phyloP scores from a whole-genome alignment of 2,888 invertebrate genomes.

The Gnatocerus cornutus region DNA sequence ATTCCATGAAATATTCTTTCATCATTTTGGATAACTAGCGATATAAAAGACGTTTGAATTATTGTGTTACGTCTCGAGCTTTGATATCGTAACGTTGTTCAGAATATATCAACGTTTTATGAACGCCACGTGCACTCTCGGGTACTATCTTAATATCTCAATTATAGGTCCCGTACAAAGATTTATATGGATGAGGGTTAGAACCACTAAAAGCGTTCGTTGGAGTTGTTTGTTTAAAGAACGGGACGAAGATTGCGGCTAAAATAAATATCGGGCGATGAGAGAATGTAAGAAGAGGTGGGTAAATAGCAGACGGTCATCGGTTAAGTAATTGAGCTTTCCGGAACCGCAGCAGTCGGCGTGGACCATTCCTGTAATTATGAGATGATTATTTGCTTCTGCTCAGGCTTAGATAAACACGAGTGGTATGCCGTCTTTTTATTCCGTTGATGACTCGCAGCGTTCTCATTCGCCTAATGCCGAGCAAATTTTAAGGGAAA shows the following conservation, averaged over 20 bases:
- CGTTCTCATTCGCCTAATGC: slow-evolving; percentile 38
- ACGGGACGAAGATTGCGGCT: slow-evolving; percentile 63
- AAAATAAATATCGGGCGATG: slow-evolving; percentile 61
- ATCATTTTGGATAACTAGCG: slow-evolving; percentile 28
- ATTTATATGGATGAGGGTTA: slow-evolving; percentile 55
- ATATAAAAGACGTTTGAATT: slow-evolving; percentile 46
- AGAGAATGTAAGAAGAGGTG: slow-evolving; percentile 65
- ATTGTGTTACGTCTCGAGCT: slow-evolving; percentile 54
- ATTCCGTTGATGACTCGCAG: slow-evolving; percentile 26
- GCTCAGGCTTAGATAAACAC: slow-evolving; percentile 47
- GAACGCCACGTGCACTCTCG: slow-evolving; percentile 46
- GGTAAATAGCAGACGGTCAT: slow-evolving; percentile 68
- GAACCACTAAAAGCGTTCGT: slow-evolving; percentile 49
- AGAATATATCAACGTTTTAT: slow-evolving; percentile 54
- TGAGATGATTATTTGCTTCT: slow-evolving; percentile 62
- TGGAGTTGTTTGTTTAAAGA: slow-evolving; percentile 64
- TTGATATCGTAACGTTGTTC: slow-evolving; percentile 63
- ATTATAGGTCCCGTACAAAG: slow-evolving; percentile 56
- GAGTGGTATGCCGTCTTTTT: slow-evolving; percentile 37
- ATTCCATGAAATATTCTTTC: slow-evolving; percentile 51
- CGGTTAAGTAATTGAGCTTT: slow-evolving; percentile 69
- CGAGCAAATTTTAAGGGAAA: not conserved
- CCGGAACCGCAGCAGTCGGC: slow-evolving; percentile 57
- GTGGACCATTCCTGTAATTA: slow-evolving; percentile 57
- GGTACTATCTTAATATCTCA: slow-evolving; percentile 52